Evolutionary conservation across 2,113 vertebrate genomes (phyloP).

Genomic region (Monopterus albus): DNA sequence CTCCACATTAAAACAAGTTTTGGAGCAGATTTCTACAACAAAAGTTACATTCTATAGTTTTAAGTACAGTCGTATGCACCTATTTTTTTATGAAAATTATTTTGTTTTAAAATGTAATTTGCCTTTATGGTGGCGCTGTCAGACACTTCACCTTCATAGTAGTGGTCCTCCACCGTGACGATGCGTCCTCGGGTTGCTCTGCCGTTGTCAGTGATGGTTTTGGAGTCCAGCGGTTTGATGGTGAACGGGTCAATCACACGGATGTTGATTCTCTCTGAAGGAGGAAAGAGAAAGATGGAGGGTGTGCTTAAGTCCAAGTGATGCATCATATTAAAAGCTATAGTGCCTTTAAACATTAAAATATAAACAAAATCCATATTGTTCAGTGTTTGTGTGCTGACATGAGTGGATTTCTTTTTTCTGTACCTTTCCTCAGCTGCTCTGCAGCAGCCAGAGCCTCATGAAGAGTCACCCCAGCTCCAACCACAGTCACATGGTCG

Average conservation of each 20-base stretch:
- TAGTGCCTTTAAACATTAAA: too few relatives aligned
- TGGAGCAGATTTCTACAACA: too few relatives aligned
- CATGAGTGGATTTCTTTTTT: not conserved
- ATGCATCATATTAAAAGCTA: not conserved
- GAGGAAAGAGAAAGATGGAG: not conserved
- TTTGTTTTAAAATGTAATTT: too few relatives aligned
- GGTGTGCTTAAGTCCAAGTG: not conserved
- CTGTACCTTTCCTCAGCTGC: constrained; percentile 89
- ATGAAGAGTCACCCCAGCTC: constrained; percentile 92
- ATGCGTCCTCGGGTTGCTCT: constrained; percentile 90
- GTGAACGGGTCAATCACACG: constrained; percentile 94
- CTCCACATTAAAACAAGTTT: too few relatives aligned
- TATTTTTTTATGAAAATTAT: too few relatives aligned
- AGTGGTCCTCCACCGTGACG: constrained; percentile 96
- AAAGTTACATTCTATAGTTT: too few relatives aligned
- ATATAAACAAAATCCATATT: too few relatives aligned
- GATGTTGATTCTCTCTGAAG: constrained; percentile 88
- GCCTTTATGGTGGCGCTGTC: not conserved
- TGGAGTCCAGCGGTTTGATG: constrained; percentile 93
- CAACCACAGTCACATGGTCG: constrained; percentile 93
- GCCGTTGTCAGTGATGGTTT: constrained; percentile 89
- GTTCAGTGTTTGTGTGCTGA: not conserved
- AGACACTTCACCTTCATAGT: constrained; percentile 87
- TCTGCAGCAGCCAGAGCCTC: constrained; percentile 92
- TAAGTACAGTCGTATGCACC: too few relatives aligned